Conservation (phyloP, 2,888 invertebrate species). For the Catonia carolina region DNA sequence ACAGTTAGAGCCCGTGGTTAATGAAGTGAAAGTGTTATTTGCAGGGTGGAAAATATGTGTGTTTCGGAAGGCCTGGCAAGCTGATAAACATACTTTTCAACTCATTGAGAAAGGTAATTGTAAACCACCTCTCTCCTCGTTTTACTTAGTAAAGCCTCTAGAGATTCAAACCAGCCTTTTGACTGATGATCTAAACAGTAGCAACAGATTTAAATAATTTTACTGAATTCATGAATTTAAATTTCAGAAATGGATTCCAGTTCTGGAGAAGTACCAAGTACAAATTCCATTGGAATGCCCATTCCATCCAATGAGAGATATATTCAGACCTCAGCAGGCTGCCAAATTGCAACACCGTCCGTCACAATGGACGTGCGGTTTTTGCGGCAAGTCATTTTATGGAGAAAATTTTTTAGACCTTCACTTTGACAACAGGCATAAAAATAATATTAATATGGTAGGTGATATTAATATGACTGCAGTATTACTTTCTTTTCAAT, state of each 20-base stretch:
- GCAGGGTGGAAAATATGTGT: no score
- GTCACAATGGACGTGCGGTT: constrained; percentile 84
- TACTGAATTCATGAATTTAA: no score
- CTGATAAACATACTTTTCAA: no score
- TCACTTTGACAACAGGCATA: constrained; percentile 85
- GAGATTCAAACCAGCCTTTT: no score
- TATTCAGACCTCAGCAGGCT: constrained; percentile 78
- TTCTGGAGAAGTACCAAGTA: constrained; percentile 81
- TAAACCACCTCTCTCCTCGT: no score
- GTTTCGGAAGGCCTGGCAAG: no score
- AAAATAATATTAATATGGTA: constrained; percentile 75
- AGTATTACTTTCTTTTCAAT: background rate
- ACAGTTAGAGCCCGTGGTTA: no score
- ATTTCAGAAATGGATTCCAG: constrained; percentile 74
- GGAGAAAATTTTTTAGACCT: constrained; percentile 79
- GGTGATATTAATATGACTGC: constrained; percentile 24
- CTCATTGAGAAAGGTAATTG: no score
- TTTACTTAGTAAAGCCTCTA: no score
- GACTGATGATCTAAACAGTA: no score
- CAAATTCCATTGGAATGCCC: constrained; percentile 83
- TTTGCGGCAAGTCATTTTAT: constrained; percentile 87
- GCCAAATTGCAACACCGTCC: constrained; percentile 79
- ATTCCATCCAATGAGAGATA: constrained; percentile 78
- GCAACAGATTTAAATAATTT: no score
- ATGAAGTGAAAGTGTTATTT: no score